These are phyloP conservation scores for Melitaea cinxia DNA, from an alignment of 1,140 invertebrate genomes.

Conservation along the genomic window DNA sequence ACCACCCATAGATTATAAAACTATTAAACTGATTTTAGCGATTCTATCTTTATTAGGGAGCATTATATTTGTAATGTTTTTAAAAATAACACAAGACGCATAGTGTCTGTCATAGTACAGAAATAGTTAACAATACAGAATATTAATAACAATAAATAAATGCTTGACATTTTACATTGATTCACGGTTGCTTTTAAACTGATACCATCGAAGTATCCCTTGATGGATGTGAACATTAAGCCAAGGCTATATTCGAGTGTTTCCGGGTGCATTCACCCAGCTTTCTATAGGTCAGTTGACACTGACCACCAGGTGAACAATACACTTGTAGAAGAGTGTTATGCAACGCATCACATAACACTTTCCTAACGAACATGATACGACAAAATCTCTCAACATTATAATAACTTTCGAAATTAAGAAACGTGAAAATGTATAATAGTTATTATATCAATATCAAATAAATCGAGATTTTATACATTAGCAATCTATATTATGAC, in stretches of 20 bases:
- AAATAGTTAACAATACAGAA: too few relatives aligned
- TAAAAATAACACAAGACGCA: too few relatives aligned
- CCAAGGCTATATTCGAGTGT: conserved; percentile 25
- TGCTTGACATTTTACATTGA: background rate
- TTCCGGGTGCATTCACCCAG: conserved; percentile 36
- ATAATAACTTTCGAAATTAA: conserved; percentile 7
- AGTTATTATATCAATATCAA: background rate
- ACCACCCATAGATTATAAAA: too few relatives aligned
- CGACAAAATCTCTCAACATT: conserved; percentile 1
- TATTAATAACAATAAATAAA: background rate
- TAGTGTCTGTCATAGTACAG: too few relatives aligned
- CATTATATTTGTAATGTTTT: too few relatives aligned
- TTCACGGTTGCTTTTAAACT: background rate
- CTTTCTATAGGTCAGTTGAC: conserved; percentile 47
- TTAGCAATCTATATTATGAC: too few relatives aligned
- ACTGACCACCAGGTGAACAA: conserved; percentile 36
- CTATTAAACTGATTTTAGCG: too few relatives aligned
- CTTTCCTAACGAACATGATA: conserved; percentile 25
- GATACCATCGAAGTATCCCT: background rate
- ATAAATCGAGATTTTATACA: background rate
- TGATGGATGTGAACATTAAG: background rate
- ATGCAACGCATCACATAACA: conserved; percentile 31
- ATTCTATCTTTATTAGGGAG: too few relatives aligned
- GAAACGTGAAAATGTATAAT: background rate
- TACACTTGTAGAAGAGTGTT: conserved; percentile 22